Evolutionary conservation across 2,113 vertebrate genomes (phyloP).

Genomic region (Bagarius yarrelli): DNA sequence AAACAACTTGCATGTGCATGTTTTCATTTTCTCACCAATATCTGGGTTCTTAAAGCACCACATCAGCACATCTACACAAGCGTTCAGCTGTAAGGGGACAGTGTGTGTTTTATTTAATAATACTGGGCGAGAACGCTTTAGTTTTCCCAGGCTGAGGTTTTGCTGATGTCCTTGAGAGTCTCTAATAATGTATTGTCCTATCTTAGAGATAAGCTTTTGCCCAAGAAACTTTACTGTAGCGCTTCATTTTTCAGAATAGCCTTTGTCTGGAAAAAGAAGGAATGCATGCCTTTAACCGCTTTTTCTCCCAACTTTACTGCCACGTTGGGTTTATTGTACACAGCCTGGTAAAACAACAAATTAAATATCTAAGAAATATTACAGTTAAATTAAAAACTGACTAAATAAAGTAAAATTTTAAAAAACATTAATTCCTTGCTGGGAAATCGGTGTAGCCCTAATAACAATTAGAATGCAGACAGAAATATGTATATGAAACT

Average conservation of each 20-base stretch:
- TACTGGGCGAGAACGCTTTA: slow-evolving; percentile 35
- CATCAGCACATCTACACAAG: slow-evolving; percentile 10
- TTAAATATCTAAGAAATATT: no score
- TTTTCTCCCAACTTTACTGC: slow-evolving; percentile 1
- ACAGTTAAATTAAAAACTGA: background rate
- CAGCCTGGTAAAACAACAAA: no score
- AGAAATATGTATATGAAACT: no score
- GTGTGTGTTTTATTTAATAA: slow-evolving; percentile 39
- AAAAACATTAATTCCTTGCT: no score
- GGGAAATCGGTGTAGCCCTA: no score
- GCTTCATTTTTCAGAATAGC: slow-evolving; percentile 44
- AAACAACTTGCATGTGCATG: background rate
- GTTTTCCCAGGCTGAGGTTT: slow-evolving; percentile 38
- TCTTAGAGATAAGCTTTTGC: slow-evolving; percentile 45
- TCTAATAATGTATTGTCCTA: slow-evolving; percentile 42
- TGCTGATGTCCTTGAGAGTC: slow-evolving; percentile 53
- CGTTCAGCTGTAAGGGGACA: slow-evolving; percentile 18
- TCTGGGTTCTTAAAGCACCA: slow-evolving; percentile 12
- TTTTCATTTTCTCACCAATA: background rate
- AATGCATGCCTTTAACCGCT: slow-evolving; percentile 25
- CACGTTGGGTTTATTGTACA: background rate
- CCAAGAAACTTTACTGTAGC: slow-evolving; percentile 47
- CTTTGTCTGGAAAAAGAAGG: slow-evolving; percentile 29
- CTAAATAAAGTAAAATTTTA: no score
- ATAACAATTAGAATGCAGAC: no score